Evolutionary conservation across 2,113 vertebrate genomes (phyloP), one percentile per base, ranked within the genome.

Genomic region (Edolisoma coerulescens): DNA sequence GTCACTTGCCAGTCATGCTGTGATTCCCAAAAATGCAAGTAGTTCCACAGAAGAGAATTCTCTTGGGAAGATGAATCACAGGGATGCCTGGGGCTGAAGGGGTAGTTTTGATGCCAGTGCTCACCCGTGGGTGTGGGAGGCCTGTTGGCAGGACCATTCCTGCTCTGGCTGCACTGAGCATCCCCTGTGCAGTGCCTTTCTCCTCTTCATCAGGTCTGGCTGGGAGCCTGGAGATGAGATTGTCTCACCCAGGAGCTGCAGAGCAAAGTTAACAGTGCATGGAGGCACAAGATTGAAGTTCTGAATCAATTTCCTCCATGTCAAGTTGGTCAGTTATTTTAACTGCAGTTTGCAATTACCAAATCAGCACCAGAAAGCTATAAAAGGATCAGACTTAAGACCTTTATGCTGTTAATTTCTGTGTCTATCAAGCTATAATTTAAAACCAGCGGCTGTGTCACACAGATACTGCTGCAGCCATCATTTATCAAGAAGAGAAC

Each of bases 271-370:
- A 96, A 69, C 67, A 49, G 85, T 21, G 82, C 90, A 28, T 85
- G 71, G 70, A 91, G 50, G 85, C 75, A 76, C 53, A 65, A 90
- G 88, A 95, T 69, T 94, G 85, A 92, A 88, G 94, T 21, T 83
- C 82, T 87, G 75, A 94, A 94, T 80, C 95, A 26, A 92, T 93
- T 95, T 88, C 67, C 90, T 76, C 79, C 82, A 27, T 7, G 54
- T 93, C 82, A 90, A 37, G 56, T 56, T 56, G 61, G 90, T 63
- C 87, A 82, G 41, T 79, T 95, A 64, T 68, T 91, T 85, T 56
- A 91, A 90, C 74, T 44, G 35, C 90, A 73, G 44, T 60, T 91
- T 61, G 44, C 78, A 91, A 85, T 93, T 93, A 79, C 85, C 71
- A 89, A 82, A 91, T 88, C 70, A 87, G 81, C 81, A 49, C 30